Evolutionary conservation across 2,888 invertebrate species (phyloP).

Genomic region (Amorpha juglandis): DNA sequence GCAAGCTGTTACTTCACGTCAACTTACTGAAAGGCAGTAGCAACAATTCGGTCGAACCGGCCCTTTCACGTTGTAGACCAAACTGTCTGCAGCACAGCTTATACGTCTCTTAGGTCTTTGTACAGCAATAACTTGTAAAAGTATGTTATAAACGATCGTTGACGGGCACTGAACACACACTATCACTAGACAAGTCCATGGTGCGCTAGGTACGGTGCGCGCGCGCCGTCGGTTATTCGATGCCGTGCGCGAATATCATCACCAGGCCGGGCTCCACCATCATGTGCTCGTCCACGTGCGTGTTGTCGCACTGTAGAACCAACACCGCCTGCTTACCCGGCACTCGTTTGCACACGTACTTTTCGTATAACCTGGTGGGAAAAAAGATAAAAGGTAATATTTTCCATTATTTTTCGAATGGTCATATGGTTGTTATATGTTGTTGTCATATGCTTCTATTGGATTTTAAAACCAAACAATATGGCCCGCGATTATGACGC

Average conservation of each 20-base stretch:
- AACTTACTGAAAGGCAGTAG: too few species aligned
- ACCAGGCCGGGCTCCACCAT: slow-evolving; percentile 98
- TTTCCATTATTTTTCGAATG: too few species aligned
- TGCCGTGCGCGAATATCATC: slow-evolving; percentile 99
- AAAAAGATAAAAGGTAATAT: neutral
- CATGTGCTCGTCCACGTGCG: slow-evolving; percentile 97
- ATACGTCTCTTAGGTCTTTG: neutral
- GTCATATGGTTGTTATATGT: too few species aligned
- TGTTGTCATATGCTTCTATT: too few species aligned
- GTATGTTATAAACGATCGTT: neutral
- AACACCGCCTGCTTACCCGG: slow-evolving; percentile 98
- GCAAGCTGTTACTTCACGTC: too few species aligned
- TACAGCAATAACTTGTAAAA: neutral
- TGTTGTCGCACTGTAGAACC: slow-evolving; percentile 96
- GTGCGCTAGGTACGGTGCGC: neutral
- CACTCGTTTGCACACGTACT: slow-evolving; percentile 96
- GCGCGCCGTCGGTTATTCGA: slow-evolving; percentile 84
- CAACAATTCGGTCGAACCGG: too few species aligned
- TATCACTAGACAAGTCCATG: slow-evolving; percentile 30
- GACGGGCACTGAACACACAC: slow-evolving; percentile 13
- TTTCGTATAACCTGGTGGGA: slow-evolving; percentile 88
- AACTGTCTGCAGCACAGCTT: too few species aligned
- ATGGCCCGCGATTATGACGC: too few species aligned
- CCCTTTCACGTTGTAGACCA: too few species aligned
- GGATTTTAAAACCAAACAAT: too few species aligned